phyloP scores from a whole-genome alignment of 2,888 invertebrate species.

The Mythimna loreyi region DNA sequence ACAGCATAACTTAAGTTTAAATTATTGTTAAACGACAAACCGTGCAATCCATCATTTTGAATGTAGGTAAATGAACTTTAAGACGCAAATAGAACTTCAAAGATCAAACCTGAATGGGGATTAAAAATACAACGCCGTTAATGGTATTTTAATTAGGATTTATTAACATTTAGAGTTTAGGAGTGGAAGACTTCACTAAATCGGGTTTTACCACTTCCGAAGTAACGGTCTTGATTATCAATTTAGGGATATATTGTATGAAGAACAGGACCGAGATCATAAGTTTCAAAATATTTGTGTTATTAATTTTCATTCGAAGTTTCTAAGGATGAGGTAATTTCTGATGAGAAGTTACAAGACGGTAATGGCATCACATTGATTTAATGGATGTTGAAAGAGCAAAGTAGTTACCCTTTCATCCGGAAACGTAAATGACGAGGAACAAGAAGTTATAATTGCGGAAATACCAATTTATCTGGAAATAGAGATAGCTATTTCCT shows the following conservation, averaged over 20 bases:
- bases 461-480: background rate
- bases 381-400: background rate
- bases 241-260: slow-evolving; percentile 5
- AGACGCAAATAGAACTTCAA: slow-evolving; percentile 62
- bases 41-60: slow-evolving; percentile 56
- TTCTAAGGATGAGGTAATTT: background rate
- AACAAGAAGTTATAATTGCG: slow-evolving; percentile 23
- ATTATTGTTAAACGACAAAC: slow-evolving; percentile 56
- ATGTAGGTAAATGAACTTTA: slow-evolving; percentile 62
- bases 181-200: slow-evolving; percentile 34
- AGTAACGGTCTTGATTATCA: slow-evolving; percentile 16
- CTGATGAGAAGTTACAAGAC: background rate
- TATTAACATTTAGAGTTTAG: slow-evolving; percentile 54
- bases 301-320: background rate
- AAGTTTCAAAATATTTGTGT: background rate
- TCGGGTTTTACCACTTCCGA: slow-evolving; percentile 39
- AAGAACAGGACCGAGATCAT: background rate
- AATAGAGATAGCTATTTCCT: background rate
- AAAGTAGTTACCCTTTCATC: slow-evolving; percentile 2
- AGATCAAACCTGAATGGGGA: slow-evolving; percentile 52
- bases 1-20: slow-evolving; percentile 40
- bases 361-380: background rate
- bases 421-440: slow-evolving; percentile 6
- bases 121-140: slow-evolving; percentile 60
- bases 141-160: slow-evolving; percentile 65